Conservation (phyloP, 2,113 vertebrate genomes). For the Pluvianellus socialis region DNA sequence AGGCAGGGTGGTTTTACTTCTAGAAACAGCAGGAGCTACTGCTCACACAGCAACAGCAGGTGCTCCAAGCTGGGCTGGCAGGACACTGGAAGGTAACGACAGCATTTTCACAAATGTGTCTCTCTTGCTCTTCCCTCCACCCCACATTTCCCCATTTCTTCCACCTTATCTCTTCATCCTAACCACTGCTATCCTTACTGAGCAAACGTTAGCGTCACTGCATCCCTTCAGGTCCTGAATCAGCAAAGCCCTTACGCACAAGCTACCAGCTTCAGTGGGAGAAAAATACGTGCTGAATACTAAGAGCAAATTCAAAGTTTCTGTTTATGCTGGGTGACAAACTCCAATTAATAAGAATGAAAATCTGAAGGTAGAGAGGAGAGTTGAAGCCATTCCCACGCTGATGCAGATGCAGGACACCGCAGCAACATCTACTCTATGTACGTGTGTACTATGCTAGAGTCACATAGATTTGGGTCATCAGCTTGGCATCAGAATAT, state of each 20-base stretch:
- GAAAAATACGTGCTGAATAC: background rate
- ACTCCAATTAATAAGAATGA: background rate
- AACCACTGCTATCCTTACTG: background rate
- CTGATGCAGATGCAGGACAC: background rate
- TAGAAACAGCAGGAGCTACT: background rate
- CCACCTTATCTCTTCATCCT: background rate
- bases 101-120: background rate
- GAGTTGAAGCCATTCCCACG: background rate
- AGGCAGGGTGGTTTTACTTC: background rate
- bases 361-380: background rate
- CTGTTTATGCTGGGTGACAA: background rate
- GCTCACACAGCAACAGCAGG: slow-evolving; percentile 12
- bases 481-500: background rate
- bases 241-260: background rate
- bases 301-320: background rate
- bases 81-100: background rate
- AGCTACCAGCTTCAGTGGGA: background rate
- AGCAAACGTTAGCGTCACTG: background rate
- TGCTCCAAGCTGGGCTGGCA: background rate
- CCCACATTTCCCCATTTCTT: background rate
- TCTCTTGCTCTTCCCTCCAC: background rate
- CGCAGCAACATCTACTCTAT: background rate
- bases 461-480: background rate
- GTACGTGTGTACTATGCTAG: fast-evolving
- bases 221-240: background rate